phyloP scores from a whole-genome alignment of 1,140 invertebrate species.

The Goniozus legneri region DNA sequence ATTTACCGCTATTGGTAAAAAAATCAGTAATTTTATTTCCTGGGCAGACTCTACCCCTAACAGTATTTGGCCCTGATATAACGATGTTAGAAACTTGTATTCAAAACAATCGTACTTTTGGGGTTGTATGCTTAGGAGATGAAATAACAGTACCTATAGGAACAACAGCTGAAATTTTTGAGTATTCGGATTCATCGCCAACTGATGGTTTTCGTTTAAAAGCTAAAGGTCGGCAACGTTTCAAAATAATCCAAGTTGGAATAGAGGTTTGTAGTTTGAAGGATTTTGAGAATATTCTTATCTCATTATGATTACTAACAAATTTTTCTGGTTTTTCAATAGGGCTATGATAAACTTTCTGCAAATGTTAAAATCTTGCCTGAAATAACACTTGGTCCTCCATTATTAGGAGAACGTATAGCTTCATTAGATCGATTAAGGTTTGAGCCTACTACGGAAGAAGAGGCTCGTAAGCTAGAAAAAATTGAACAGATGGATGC shows the following conservation, averaged over 20 bases:
- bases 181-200: conserved; percentile 60
- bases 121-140: conserved; percentile 52
- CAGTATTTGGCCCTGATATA: conserved; percentile 58
- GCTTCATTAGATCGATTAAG: conserved; percentile 48
- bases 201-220: conserved; percentile 52
- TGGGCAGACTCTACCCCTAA: conserved; percentile 70
- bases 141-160: conserved; percentile 49
- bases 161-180: conserved; percentile 72
- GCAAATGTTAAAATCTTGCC: conserved; percentile 66
- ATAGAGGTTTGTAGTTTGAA: conserved; percentile 24
- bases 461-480: conserved; percentile 29
- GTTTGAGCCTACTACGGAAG: conserved; percentile 24
- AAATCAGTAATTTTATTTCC: conserved; percentile 66
- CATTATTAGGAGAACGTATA: conserved; percentile 52
- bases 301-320: conserved; percentile 4
- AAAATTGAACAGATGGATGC: conserved; percentile 51
- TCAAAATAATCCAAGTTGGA: conserved; percentile 56
- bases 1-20: conserved; percentile 61
- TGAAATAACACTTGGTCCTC: conserved; percentile 57
- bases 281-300: neutral
- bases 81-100: conserved; percentile 60
- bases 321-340: conserved; percentile 5
- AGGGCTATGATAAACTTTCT: conserved; percentile 29
- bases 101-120: conserved; percentile 61
- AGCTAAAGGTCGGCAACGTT: conserved; percentile 67